A percentile compares a stretch with the other conserved stretches of the same genome.
Evolutionary conservation across 1,140 invertebrate species (phyloP).

Genomic region (Trachymyrmex cornetzi): DNA sequence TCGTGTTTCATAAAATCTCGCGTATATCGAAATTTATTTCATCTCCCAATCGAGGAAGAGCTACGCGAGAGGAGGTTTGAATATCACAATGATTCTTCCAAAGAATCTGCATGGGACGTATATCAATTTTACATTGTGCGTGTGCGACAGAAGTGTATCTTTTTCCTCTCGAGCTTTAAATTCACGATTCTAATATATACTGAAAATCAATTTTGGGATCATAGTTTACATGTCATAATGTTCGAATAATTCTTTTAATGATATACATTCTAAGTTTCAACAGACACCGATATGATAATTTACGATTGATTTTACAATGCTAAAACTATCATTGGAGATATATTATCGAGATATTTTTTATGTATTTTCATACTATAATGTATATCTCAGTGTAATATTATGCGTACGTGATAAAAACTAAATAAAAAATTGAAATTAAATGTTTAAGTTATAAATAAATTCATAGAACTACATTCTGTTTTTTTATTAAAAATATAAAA

Average conservation of each 20-base stretch:
- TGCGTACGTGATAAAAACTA: too few relatives aligned
- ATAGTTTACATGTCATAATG: background rate
- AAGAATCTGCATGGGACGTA: conserved; percentile 30
- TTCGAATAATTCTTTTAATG: background rate
- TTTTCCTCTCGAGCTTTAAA: conserved; percentile 11
- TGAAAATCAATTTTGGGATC: background rate
- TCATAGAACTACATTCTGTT: background rate
- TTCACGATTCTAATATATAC: background rate
- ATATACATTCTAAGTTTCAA: background rate
- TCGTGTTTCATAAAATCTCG: conserved; percentile 50
- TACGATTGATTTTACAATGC: background rate
- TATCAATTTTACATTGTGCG: conserved; percentile 26
- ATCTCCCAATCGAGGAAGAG: conserved; percentile 16
- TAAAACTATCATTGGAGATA: background rate
- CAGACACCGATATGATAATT: background rate
- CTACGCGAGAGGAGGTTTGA: conserved; percentile 16
- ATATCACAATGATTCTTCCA: conserved; percentile 32
- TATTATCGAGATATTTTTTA: background rate
- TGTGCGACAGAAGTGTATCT: background rate
- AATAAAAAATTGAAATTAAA: too few relatives aligned
- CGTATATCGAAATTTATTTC: conserved; percentile 60
- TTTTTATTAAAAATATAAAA: conserved; percentile 1
- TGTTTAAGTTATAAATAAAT: background rate
- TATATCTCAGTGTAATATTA: too few relatives aligned
- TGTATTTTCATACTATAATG: too few relatives aligned